Base-by-base conservation (phyloP, 2,113 vertebrate genomes). In the Gallinago media region DNA sequence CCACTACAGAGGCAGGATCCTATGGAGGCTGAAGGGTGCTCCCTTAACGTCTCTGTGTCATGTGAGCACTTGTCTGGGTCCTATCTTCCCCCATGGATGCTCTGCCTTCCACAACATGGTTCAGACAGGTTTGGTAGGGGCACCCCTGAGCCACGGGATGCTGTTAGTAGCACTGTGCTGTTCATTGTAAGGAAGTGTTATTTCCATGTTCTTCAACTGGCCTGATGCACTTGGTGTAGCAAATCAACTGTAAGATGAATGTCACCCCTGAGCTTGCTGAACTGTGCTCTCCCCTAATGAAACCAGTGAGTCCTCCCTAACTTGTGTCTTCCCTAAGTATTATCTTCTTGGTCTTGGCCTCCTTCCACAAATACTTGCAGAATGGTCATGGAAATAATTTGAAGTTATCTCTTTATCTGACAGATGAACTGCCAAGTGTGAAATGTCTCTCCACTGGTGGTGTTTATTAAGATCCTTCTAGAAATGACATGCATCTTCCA, bases 401-500 rank as follows among this genome's bases (percentile, higher is more conserved):
- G 52, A 97, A 96, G 81, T 95, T 96, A 89, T 94, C 79, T 95
- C 65, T 85, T 84, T 11, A 75, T 90, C 88, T 96, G 92, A 94
- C 84, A 96, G 76, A 92, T 90, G 82, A 95, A 95, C 52, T 79
- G 63, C 73, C 44, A 92, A 95, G 76, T 90, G 70, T 92, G 85
- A 97, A 95, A 94, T 92, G 84, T 75, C 79, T 95, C 93, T 88
- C 84, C 61, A 46, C n/a, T 95, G 83, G 87, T 88, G 80, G 82
- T 92, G 59, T 93, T 95, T 93, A 89, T 88, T 96, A 96, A 93
- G 89, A 93, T 78, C 62, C 88, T 95, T 88, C 88, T 91, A 92
- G 93, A 97, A 95, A 95, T 85, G 32, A 67, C 67, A 89, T 93
- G 76, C 70, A 90, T 97, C 93, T 97, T 97, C 66, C 67, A 95